Conservation (phyloP, 2,888 invertebrate species). For the Cephus pulcher region DNA sequence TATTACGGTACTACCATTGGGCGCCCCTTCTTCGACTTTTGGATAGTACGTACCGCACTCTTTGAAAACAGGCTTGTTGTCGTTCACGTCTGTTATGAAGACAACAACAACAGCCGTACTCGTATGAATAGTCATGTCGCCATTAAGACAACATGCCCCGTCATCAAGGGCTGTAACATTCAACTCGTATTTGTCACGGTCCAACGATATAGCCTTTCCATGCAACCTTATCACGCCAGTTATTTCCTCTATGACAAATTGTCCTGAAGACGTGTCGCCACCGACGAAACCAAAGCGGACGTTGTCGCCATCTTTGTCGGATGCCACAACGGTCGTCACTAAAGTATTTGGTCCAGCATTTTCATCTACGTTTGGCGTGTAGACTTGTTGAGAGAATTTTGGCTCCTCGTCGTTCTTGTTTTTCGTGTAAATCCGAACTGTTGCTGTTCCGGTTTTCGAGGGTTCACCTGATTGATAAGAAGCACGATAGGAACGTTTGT, state of each 20-base stretch:
- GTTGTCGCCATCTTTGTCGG: slow-evolving; percentile 97
- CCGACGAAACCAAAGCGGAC: slow-evolving; percentile 93
- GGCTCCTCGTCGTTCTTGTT: slow-evolving; percentile 99
- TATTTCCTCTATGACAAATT: slow-evolving; percentile 95
- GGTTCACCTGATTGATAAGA: slow-evolving; percentile 77
- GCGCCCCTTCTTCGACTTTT: slow-evolving; percentile 94
- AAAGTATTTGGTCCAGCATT: slow-evolving; percentile 95
- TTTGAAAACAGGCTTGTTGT: slow-evolving; percentile 95
- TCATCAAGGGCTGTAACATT: slow-evolving; percentile 98
- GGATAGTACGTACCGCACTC: slow-evolving; percentile 94
- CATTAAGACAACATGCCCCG: slow-evolving; percentile 94
- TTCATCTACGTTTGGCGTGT: slow-evolving; percentile 96
- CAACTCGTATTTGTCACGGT: slow-evolving; percentile 93
- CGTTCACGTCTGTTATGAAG: slow-evolving; percentile 96
- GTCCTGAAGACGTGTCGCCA: slow-evolving; percentile 89
- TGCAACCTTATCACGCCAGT: slow-evolving; percentile 93
- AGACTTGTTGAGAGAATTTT: slow-evolving; percentile 95
- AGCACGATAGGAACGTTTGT: not conserved
- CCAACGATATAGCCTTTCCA: slow-evolving; percentile 86
- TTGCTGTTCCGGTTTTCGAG: slow-evolving; percentile 91
- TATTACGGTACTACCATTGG: slow-evolving; percentile 92
- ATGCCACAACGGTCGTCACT: slow-evolving; percentile 96
- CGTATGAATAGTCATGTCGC: slow-evolving; percentile 88
- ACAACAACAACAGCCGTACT: slow-evolving; percentile 96
- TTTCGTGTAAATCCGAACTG: slow-evolving; percentile 95